phyloP scores from a whole-genome alignment of 1,140 invertebrate genomes.

The Bemisia tabaci region DNA sequence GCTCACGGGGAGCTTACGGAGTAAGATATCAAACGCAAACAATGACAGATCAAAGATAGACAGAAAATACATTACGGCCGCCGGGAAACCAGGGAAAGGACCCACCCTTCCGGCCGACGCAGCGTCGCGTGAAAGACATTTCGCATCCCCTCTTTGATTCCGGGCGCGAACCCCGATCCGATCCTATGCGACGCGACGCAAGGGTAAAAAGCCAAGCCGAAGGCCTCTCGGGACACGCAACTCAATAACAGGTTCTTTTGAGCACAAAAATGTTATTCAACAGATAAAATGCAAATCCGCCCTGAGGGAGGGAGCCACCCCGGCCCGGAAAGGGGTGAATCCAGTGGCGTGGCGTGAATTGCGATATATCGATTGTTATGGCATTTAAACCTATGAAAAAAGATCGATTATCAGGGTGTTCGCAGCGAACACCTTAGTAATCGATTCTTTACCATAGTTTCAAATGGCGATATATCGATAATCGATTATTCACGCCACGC shows the following conservation, averaged over 20 bases:
- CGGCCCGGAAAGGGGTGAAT: no score
- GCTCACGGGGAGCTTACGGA: not conserved
- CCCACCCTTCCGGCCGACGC: not conserved
- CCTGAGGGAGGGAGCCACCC: not conserved
- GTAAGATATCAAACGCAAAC: not conserved
- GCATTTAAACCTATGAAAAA: no score
- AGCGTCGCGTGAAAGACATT: not conserved
- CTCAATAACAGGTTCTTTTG: not conserved
- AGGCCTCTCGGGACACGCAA: not conserved
- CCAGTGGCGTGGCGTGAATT: no score
- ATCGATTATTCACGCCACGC: no score
- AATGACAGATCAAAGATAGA: not conserved
- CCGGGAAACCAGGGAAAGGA: not conserved
- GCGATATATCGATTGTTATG: no score
- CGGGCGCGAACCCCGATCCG: no score
- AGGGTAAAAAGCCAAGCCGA: not conserved
- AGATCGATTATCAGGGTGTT: no score
- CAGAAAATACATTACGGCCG: no score
- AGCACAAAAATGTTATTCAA: not conserved
- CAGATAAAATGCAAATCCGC: not conserved
- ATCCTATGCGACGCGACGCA: no score
- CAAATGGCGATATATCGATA: no score
- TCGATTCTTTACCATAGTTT: no score
- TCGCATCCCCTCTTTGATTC: not conserved
- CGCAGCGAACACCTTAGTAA: no score